Evolutionary conservation across 2,888 invertebrate species (phyloP).

Genomic region (Cheilosia pagana): DNA sequence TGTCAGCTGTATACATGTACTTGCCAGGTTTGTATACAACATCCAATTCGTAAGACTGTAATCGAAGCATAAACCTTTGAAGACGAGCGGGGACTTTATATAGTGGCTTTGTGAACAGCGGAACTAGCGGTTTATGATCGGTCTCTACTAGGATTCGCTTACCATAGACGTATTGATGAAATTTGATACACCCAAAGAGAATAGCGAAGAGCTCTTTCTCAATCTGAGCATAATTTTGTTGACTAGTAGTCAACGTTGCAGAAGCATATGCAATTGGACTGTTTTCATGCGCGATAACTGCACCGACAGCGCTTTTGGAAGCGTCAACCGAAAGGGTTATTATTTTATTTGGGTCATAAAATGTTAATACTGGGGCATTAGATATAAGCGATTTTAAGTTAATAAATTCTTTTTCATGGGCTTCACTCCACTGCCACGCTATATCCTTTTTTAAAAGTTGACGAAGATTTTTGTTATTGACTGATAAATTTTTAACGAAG

Average conservation of each 20-base stretch:
- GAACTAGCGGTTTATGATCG: constrained; percentile 63
- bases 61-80: constrained; percentile 38
- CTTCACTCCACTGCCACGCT: constrained; percentile 32
- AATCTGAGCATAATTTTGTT: constrained; percentile 59
- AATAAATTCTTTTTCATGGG: constrained; percentile 44
- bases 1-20: constrained; percentile 24
- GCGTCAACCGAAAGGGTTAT: constrained; percentile 67
- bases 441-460: constrained; percentile 51
- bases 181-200: constrained; percentile 77
- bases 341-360: constrained; percentile 65
- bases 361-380: constrained; percentile 58
- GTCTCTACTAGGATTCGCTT: constrained; percentile 46
- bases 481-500: constrained; percentile 24
- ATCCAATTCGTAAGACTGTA: constrained; percentile 23
- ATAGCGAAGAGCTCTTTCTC: constrained; percentile 79
- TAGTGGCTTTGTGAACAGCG: constrained; percentile 23
- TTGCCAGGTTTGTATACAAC: constrained; percentile 34
- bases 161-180: constrained; percentile 76
- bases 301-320: constrained; percentile 64
- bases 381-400: constrained; percentile 48
- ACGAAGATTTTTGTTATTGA: constrained; percentile 19
- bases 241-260: constrained; percentile 39
- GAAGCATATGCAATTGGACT: constrained; percentile 60
- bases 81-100: constrained; percentile 24
- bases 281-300: constrained; percentile 43